Conservation (phyloP, 2,797 vertebrate species). For the Gymnocypris eckloni region DNA sequence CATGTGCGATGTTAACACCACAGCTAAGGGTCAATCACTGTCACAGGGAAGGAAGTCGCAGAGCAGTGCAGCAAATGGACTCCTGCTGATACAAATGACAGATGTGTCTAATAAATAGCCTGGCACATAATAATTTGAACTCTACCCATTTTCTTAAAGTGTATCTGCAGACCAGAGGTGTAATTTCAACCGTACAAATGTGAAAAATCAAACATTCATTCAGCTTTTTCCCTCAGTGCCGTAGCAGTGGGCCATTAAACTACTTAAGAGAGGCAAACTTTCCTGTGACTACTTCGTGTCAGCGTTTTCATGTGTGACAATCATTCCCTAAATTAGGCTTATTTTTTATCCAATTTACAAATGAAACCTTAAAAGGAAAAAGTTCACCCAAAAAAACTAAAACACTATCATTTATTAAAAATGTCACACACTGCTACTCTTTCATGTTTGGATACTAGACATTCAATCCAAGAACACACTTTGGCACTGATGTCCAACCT, state of each 20-base stretch:
- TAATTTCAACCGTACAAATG: slow-evolving; percentile 57
- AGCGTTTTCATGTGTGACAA: not conserved
- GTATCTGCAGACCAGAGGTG: slow-evolving; percentile 49
- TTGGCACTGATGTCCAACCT: not conserved
- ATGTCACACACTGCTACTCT: not conserved
- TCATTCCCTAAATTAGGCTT: slow-evolving; percentile 24
- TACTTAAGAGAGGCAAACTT: not conserved
- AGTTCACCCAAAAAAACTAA: not conserved
- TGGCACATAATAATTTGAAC: slow-evolving; percentile 55
- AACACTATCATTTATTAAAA: not conserved
- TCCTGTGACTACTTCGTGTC: slow-evolving; percentile 3
- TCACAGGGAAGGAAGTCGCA: slow-evolving; percentile 35
- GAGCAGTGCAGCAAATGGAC: slow-evolving; percentile 34
- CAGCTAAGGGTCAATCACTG: slow-evolving; percentile 48
- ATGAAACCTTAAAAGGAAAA: not conserved
- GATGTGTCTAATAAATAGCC: slow-evolving; percentile 60
- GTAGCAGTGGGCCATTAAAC: slow-evolving; percentile 39
- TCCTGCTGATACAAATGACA: slow-evolving; percentile 58
- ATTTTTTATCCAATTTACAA: slow-evolving; percentile 6
- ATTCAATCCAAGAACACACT: not conserved
- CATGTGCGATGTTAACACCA: not conserved
- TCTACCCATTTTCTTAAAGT: slow-evolving; percentile 48
- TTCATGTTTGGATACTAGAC: not conserved
- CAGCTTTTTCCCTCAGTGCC: slow-evolving; percentile 23
- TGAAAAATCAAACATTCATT: slow-evolving; percentile 51